Evolutionary conservation across 1,140 invertebrate genomes (phyloP), one percentile per base, ranked within the genome.

Genomic region (Nomia melanderi): DNA sequence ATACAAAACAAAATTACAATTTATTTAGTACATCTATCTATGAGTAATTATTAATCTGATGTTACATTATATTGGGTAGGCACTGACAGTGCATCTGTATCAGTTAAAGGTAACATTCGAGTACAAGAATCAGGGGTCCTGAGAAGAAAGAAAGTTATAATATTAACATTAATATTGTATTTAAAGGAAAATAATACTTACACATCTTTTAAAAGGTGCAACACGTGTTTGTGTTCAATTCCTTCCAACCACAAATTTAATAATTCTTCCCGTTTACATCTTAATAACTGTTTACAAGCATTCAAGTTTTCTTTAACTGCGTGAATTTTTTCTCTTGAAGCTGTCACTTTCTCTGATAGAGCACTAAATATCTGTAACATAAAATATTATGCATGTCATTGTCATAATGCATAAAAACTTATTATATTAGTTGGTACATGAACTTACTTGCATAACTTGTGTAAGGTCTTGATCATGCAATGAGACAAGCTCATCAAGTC

Each of bases 171-270:
- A 31, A 7, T 7, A 12, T 1, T 29, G 20, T 17, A 6, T 60
- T 17, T 0, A 12, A 0, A 20, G 1, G 11, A 39, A 5, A 11
- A 14, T 20, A 25, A 47, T 47, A 88, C 94, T 94, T 93, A 97
- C 96, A 98, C 97, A 92, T 98, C 96, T 84, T 97, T 96, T 39
- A 98, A 92, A 89, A 98, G 94, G 77, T 96, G 93, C 25, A 98
- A 90, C 77, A 97, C 96, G 89, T 98, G 96, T 88, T 98, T 97
- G 85, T 99, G 97, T 89, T 99, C 97, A 23, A 98, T 94, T 7
- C 97, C 97, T 92, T 99, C 98, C 1, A 96, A 93, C 97, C 98
- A 99, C 64, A 99, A 93, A 86, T 98, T 96, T 83, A 97, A 95
- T 54, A 99, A 92, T 91, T 99, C 98, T 86, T 99, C 98, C 60